phyloP scores from a whole-genome alignment of 2,113 vertebrate genomes.

The Dasyornis broadbenti region DNA sequence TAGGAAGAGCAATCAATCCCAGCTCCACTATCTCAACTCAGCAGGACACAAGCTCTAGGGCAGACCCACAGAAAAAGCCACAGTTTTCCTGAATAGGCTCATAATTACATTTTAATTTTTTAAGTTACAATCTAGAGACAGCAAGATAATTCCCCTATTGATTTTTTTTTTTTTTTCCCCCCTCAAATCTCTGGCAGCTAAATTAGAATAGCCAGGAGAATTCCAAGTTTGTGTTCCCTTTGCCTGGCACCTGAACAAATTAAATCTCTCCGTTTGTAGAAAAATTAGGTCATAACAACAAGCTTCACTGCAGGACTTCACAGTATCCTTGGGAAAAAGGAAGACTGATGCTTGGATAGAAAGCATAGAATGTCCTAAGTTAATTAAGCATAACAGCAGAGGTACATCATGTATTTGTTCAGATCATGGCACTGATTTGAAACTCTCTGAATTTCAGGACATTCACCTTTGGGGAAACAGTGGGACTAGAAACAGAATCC shows the following conservation, averaged over 20 bases:
- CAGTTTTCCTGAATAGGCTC: background rate
- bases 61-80: background rate
- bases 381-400: conserved; percentile 4
- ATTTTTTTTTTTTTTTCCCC: background rate
- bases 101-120: background rate
- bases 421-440: background rate
- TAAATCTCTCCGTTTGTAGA: background rate
- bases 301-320: conserved; percentile 4
- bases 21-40: background rate
- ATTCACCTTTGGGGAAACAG: background rate
- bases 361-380: background rate
- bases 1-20: background rate
- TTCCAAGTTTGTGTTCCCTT: background rate
- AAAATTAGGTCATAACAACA: conserved; percentile 35
- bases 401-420: background rate
- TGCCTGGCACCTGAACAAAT: conserved; percentile 38
- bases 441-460: background rate
- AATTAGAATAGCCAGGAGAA: background rate
- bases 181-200: background rate
- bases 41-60: background rate
- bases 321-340: conserved; percentile 25
- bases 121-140: background rate
- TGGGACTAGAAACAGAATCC: background rate
- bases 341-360: background rate
- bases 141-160: background rate